Evolutionary conservation across 2,113 vertebrate species (phyloP).

Genomic region (Eurypyga helias): DNA sequence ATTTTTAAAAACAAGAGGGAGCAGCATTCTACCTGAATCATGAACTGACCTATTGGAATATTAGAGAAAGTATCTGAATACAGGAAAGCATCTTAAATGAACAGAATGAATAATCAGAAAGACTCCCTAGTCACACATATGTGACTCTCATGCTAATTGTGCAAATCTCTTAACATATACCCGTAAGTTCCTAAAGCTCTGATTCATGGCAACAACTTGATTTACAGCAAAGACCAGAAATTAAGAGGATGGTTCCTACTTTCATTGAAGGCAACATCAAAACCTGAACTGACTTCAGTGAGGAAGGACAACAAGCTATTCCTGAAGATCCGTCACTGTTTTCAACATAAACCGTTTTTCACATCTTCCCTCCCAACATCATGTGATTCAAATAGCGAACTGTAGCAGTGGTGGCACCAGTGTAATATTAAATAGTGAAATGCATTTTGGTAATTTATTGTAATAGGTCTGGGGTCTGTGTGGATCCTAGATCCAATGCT

Average conservation of each 20-base stretch:
- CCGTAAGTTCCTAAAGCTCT: neutral
- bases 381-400: neutral
- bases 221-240: neutral
- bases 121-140: neutral
- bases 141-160: conserved; percentile 4
- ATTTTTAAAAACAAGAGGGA: neutral
- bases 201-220: neutral
- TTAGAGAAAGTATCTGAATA: neutral
- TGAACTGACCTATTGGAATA: neutral
- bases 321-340: neutral
- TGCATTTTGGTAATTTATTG: neutral
- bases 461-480: neutral
- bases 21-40: neutral
- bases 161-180: neutral
- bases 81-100: neutral
- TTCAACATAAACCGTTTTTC: neutral
- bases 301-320: neutral
- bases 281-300: neutral
- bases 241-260: neutral
- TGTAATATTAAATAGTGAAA: neutral
- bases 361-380: neutral
- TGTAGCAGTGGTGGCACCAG: neutral
- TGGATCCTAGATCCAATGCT: neutral
- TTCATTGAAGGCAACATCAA: neutral
- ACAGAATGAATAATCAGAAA: neutral